phyloP scores from a whole-genome alignment of 2,797 vertebrate species.

The Hephaestus fuliginosus region DNA sequence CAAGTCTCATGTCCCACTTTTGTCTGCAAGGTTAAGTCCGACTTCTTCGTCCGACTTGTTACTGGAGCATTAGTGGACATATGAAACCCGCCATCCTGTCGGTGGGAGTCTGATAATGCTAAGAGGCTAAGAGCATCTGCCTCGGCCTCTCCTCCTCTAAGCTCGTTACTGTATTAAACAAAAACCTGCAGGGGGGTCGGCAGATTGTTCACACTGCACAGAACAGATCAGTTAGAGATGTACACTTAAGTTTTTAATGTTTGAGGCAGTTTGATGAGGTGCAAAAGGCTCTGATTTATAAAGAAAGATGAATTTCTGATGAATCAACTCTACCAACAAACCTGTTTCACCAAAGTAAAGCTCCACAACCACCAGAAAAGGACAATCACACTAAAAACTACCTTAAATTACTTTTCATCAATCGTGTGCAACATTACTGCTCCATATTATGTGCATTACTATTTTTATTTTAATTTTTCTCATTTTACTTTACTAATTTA shows the following conservation, averaged over 20 bases:
- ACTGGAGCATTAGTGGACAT: conserved; percentile 24
- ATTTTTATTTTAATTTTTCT: no score
- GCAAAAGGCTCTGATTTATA: not conserved
- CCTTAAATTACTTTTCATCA: no score
- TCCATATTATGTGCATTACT: no score
- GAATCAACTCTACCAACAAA: no score
- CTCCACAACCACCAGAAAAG: no score
- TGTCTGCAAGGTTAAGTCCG: not conserved
- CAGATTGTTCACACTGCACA: not conserved
- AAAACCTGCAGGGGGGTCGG: not conserved
- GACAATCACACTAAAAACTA: no score
- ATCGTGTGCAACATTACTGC: no score
- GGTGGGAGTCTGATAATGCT: conserved; percentile 39
- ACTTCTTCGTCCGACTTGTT: not conserved
- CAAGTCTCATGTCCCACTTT: not conserved
- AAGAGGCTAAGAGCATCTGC: conserved; percentile 69
- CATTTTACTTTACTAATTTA: no score
- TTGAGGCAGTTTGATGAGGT: not conserved
- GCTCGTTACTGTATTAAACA: conserved; percentile 57
- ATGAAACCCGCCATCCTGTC: conserved; percentile 16
- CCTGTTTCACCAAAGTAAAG: no score
- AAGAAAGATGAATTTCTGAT: no score
- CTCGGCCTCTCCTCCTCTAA: conserved; percentile 31
- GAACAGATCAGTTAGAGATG: not conserved
- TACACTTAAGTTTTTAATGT: not conserved